Evolutionary conservation across 2,797 vertebrate species (phyloP), one percentile per base, ranked within the genome.

Genomic region (Rhinoraja longicauda): DNA sequence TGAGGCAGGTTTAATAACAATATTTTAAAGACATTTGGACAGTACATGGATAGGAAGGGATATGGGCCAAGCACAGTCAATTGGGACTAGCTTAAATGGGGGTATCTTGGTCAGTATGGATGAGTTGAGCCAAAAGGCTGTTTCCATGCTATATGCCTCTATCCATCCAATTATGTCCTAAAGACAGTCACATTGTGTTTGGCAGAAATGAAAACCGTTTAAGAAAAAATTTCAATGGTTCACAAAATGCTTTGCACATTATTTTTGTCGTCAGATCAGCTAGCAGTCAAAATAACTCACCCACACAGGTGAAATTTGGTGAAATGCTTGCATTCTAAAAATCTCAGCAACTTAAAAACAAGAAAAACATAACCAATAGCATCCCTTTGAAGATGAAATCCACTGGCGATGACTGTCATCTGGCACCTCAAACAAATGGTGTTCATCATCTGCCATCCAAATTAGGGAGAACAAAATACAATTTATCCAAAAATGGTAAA

Each of bases 251-350:
- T 26, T 59, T 53, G 26, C 76, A 77, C 53, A 84, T 26, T 29
- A 53, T 59, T 29, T 29, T 59, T 29, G 45, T 59, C 84, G 4
- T 88, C 62, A 67, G 19, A 88, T 62, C 82, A 88, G 15, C 19
- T 88, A 32, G 9, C n/a, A 88, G 62, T 62, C 59, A 88, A 88
- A 88, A 67, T 36, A 88, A 88, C 29, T 64, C 84, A 84, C 26
- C 81, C 57, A 32, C 36, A 88, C 10, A 64, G 15, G 15, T 67
- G 59, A 88, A 67, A 88, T 32, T 67, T 88, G 84, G 62, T 88
- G 84, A 88, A 88, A 88, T 67, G 62, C 36, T 88, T 88, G 64
- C 64, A 67, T 88, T 88, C 62, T 88, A 64, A 88, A 26, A 59
- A 7, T 7, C 84, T 88, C n/a, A 29, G 39, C 57, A 67, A 88